Conservation (phyloP, 2,797 vertebrate genomes). For the Gadopsis bispinosus region DNA sequence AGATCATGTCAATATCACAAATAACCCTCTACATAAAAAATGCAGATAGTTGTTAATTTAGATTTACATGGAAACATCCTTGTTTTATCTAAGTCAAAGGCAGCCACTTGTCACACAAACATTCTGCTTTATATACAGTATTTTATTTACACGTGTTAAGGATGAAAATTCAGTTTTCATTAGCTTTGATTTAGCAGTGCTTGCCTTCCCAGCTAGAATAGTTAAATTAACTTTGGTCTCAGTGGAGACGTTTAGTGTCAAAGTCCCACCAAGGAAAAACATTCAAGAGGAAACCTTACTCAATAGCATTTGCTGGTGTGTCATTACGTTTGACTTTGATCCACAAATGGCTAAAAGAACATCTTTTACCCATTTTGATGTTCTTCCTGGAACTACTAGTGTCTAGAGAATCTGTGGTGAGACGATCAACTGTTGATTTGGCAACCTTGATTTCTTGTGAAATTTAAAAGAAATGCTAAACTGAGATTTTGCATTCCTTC, state of each 20-base stretch:
- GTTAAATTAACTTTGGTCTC: slow-evolving; percentile 14
- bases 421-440: slow-evolving; percentile 43
- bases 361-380: slow-evolving; percentile 3
- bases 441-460: slow-evolving; percentile 62
- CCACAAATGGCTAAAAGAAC: slow-evolving; percentile 13
- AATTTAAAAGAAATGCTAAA: slow-evolving; percentile 62
- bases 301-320: slow-evolving; percentile 9
- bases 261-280: slow-evolving; percentile 16
- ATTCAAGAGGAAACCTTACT: slow-evolving; percentile 3
- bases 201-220: not conserved
- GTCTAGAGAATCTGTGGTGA: slow-evolving; percentile 29
- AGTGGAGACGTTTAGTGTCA: slow-evolving; percentile 20
- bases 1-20: slow-evolving; percentile 9
- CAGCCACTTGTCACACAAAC: not conserved
- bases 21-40: not conserved
- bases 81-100: slow-evolving; percentile 11
- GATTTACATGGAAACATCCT: slow-evolving; percentile 9
- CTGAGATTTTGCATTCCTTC: slow-evolving; percentile 56
- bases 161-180: not conserved
- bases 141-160: not conserved
- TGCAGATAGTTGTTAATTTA: not conserved
- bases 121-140: not conserved
- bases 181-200: not conserved
- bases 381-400: slow-evolving; percentile 1
- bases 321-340: slow-evolving; percentile 36